phyloP scores from a whole-genome alignment of 2,113 vertebrate species.

The Mastomys coucha region DNA sequence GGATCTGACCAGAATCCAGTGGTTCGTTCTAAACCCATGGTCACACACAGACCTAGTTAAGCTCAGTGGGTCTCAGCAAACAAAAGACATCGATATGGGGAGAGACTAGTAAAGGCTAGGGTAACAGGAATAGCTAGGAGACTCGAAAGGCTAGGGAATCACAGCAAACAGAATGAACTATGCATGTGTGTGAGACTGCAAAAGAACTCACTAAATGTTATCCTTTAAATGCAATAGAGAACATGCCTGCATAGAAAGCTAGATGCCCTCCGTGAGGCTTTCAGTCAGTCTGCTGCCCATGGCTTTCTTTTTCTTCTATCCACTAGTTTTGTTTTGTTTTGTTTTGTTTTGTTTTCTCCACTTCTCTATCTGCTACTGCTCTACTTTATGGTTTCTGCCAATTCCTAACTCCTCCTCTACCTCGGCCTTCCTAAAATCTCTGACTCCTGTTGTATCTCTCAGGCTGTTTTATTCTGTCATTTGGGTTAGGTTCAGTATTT shows the following conservation, averaged over 20 bases:
- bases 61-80: neutral
- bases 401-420: neutral
- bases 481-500: neutral
- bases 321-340: neutral
- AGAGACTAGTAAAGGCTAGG: neutral
- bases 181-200: too few relatives aligned
- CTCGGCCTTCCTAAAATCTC: neutral
- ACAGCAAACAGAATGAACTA: neutral
- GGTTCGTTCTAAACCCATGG: too few relatives aligned
- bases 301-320: too few relatives aligned
- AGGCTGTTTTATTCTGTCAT: neutral
- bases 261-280: neutral
- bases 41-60: neutral
- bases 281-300: accelerated
- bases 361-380: neutral
- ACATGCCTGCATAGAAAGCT: neutral
- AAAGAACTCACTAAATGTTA: neutral
- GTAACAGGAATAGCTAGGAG: too few relatives aligned
- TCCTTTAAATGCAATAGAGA: neutral
- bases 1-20: neutral
- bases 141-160: neutral
- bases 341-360: neutral
- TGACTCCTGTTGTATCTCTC: neutral
- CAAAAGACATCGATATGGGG: neutral
- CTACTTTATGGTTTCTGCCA: neutral